These are phyloP conservation scores for Drosophila siamana DNA, from an alignment of 2,888 invertebrate species.

Conservation along the genomic window DNA sequence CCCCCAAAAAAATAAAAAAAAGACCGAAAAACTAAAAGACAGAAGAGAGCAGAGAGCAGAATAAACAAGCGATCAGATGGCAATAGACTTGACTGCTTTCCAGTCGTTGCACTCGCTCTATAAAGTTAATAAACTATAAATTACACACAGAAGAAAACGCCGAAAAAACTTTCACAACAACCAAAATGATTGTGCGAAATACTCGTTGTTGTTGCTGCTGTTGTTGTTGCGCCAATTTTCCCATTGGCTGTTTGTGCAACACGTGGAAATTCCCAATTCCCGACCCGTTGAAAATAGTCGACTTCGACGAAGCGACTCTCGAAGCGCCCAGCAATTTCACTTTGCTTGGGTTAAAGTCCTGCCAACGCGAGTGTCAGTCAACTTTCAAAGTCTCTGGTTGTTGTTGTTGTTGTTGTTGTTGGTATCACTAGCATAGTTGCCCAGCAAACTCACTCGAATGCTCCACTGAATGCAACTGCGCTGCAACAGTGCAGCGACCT, in stretches of 20 bases:
- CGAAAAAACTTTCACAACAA: conserved; percentile 73
- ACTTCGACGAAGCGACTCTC: conserved; percentile 4
- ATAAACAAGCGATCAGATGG: conserved; percentile 46
- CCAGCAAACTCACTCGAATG: conserved; percentile 76
- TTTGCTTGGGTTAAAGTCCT: conserved; percentile 82
- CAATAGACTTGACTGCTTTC: conserved; percentile 50
- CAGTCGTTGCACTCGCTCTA: conserved; percentile 77
- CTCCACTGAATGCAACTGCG: conserved; percentile 66
- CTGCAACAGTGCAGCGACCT: conserved; percentile 72
- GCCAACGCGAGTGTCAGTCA: conserved; percentile 78
- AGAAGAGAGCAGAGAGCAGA: conserved; percentile 11
- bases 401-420: conserved; percentile 45
- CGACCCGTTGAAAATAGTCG: not conserved
- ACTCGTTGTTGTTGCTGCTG: conserved; percentile 13
- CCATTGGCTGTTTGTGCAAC: conserved; percentile 64
- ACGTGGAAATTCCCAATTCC: conserved; percentile 73
- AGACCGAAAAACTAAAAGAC: conserved; percentile 5
- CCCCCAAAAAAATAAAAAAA: conserved; percentile 58
- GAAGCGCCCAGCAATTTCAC: conserved; percentile 73
- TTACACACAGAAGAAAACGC: conserved; percentile 60
- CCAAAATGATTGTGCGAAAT: conserved; percentile 43
- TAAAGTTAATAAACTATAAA: conserved; percentile 81
- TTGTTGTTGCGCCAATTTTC: conserved; percentile 65
- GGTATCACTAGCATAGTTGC: conserved; percentile 79
- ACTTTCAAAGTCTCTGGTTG: conserved; percentile 62